A percentile compares a stretch with the other conserved stretches of the same genome.
These are phyloP conservation scores for Hedya salicella DNA, from an alignment of 2,888 invertebrate genomes.

Conservation along the genomic window DNA sequence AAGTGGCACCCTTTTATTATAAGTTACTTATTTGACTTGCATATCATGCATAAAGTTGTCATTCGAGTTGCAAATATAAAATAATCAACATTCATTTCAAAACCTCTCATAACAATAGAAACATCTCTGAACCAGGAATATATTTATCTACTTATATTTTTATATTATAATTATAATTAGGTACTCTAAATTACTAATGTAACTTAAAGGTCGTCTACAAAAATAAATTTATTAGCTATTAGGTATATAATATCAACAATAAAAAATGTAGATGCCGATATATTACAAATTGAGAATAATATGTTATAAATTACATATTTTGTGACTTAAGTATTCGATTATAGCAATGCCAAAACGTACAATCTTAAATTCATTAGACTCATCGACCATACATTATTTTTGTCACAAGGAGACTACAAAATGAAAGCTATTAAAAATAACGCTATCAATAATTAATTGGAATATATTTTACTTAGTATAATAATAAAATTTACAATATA, in stretches of 20 bases:
- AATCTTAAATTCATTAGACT: constrained; percentile 1
- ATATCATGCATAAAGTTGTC: constrained; percentile 3
- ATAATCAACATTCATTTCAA: constrained; percentile 46
- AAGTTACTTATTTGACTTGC: not conserved
- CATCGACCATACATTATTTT: not conserved
- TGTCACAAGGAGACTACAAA: not conserved
- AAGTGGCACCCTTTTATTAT: no score
- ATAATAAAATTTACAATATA: constrained; percentile 4
- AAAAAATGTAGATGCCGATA: constrained; percentile 24
- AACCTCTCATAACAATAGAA: constrained; percentile 53
- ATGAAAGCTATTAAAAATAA: constrained; percentile 4
- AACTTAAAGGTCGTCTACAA: constrained; percentile 36
- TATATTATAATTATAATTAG: constrained; percentile 26
- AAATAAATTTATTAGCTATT: constrained; percentile 37
- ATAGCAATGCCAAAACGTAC: constrained; percentile 12
- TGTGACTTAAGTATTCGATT: constrained; percentile 31
- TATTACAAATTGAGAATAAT: constrained; percentile 29
- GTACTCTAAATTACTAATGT: constrained; percentile 27
- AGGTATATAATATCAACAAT: constrained; percentile 32
- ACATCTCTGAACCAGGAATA: constrained; percentile 59
- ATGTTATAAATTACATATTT: constrained; percentile 27
- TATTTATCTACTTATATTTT: constrained; percentile 40
- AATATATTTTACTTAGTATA: constrained; percentile 1
- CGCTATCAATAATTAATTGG: not conserved
- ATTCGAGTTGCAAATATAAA: constrained; percentile 9